These are phyloP conservation scores for Sphinx pinastri DNA, from an alignment of 2,888 invertebrate genomes.

Conservation along the genomic window DNA sequence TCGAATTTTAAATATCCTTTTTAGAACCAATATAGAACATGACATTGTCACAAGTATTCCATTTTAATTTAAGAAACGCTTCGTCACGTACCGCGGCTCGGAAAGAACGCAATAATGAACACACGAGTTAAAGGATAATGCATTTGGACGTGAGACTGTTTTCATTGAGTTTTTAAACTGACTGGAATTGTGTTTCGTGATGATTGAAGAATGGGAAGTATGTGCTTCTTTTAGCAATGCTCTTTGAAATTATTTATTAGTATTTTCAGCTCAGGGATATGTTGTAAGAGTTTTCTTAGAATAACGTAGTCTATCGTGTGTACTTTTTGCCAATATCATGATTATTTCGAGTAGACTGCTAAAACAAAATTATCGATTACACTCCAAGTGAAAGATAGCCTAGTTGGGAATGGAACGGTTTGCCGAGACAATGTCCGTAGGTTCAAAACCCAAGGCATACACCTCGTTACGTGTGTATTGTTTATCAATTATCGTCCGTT, in stretches of 20 bases:
- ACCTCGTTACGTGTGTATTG: too few species aligned
- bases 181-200: background rate
- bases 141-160: constrained; percentile 14
- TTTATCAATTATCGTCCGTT: too few species aligned
- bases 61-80: constrained; percentile 22
- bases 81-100: constrained; percentile 25
- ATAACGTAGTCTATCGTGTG: too few species aligned
- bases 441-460: too few species aligned
- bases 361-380: too few species aligned
- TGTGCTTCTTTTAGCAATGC: background rate
- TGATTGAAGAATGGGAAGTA: background rate
- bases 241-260: background rate
- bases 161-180: constrained; percentile 13
- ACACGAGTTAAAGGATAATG: constrained; percentile 20
- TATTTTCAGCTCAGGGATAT: background rate
- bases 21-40: background rate
- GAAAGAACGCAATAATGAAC: constrained; percentile 29
- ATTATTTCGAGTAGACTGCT: too few species aligned
- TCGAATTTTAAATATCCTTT: background rate
- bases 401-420: too few species aligned
- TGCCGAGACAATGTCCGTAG: too few species aligned
- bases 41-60: background rate
- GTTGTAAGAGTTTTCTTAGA: too few species aligned
- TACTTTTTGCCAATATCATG: too few species aligned
- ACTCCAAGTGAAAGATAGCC: too few species aligned